A percentile compares a stretch with the other conserved stretches of the same genome.
Conservation (phyloP, 2,888 invertebrate species). For the Dolichomitus sp. region DNA sequence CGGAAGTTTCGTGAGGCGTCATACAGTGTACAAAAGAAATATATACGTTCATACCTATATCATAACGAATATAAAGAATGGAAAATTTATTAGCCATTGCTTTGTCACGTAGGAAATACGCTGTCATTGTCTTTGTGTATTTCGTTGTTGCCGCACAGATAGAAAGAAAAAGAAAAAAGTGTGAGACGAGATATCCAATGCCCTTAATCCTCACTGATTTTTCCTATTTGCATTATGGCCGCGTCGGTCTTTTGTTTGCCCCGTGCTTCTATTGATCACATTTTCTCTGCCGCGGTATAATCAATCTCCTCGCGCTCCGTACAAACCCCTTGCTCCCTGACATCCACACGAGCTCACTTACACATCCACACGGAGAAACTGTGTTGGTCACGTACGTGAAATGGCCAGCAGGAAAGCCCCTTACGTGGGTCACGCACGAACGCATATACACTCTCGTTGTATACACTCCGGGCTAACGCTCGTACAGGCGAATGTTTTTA, state of each 20-base stretch:
- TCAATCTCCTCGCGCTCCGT: slow-evolving; percentile 83
- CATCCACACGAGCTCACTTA: slow-evolving; percentile 39
- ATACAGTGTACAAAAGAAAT: slow-evolving; percentile 45
- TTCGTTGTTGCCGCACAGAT: slow-evolving; percentile 22
- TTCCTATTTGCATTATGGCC: slow-evolving; percentile 83
- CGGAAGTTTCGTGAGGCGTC: slow-evolving; percentile 48
- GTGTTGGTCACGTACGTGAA: slow-evolving; percentile 45
- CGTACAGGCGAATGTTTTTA: slow-evolving; percentile 54
- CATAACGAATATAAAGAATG: slow-evolving; percentile 30
- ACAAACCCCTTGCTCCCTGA: slow-evolving; percentile 51
- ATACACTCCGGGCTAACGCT: slow-evolving; percentile 37
- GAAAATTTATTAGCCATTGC: slow-evolving; percentile 43
- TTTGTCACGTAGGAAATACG: slow-evolving; percentile 42
- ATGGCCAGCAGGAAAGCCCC: slow-evolving; percentile 55
- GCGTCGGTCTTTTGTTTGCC: slow-evolving; percentile 84
- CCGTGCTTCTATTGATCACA: slow-evolving; percentile 84
- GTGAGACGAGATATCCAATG: slow-evolving; percentile 70
- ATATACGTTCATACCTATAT: not conserved
- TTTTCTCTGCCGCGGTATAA: slow-evolving; percentile 85
- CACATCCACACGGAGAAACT: slow-evolving; percentile 16
- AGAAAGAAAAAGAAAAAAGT: slow-evolving; percentile 28
- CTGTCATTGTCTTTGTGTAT: slow-evolving; percentile 54
- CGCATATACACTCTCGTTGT: slow-evolving; percentile 11
- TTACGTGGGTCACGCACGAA: slow-evolving; percentile 67
- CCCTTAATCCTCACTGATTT: slow-evolving; percentile 81